A percentile compares a stretch with the other conserved stretches of the same genome.
These are phyloP conservation scores for Macrotrachela quadricornifera DNA, from an alignment of 1,140 invertebrate species.

Conservation along the genomic window DNA sequence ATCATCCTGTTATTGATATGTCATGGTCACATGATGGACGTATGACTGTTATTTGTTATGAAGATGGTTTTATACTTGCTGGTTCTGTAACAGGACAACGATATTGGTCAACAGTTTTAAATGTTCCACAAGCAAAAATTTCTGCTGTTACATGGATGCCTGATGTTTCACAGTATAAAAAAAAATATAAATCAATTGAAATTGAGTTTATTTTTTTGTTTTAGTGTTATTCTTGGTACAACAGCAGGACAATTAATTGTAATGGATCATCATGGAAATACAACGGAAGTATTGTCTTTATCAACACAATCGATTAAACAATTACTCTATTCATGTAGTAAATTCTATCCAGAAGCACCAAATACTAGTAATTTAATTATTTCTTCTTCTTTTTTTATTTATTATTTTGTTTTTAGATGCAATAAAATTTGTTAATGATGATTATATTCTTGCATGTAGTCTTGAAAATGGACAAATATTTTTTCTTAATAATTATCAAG, in stretches of 20 bases:
- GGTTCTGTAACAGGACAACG: constrained; percentile 85
- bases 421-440: not conserved
- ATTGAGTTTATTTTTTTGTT: no score
- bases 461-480: constrained; percentile 67
- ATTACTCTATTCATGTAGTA: not conserved
- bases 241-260: not conserved
- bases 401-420: no score
- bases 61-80: constrained; percentile 83
- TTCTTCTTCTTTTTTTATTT: no score
- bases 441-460: constrained; percentile 48
- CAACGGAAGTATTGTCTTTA: no score
- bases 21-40: constrained; percentile 93
- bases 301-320: no score
- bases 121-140: constrained; percentile 61
- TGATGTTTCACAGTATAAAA: constrained; percentile 56
- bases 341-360: not conserved
- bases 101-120: constrained; percentile 93
- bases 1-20: constrained; percentile 58
- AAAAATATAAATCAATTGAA: no score
- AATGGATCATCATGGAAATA: constrained; percentile 1
- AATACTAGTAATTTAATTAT: constrained; percentile 15
- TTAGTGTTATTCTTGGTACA: constrained; percentile 12
- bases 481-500: constrained; percentile 68
- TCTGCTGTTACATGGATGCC: constrained; percentile 92
- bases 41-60: constrained; percentile 92